Evolutionary conservation across 2,888 invertebrate genomes (phyloP).

Genomic region (Hyalella azteca): DNA sequence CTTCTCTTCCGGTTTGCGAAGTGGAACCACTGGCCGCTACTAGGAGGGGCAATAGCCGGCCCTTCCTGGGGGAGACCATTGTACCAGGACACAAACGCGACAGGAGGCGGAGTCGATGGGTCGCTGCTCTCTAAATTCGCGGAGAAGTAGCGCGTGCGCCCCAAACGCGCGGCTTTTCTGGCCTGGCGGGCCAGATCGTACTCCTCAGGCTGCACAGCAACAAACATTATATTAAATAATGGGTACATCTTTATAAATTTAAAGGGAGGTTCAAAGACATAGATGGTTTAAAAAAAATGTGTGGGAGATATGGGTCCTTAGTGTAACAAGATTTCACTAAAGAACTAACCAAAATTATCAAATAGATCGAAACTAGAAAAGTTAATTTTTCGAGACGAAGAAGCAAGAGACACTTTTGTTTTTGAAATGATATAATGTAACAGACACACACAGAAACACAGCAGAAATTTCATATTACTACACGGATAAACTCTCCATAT

Average conservation of each 20-base stretch:
- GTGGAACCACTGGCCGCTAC: not conserved
- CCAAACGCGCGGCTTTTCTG: conserved; percentile 11
- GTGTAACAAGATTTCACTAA: no score
- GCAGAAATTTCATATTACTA: no score
- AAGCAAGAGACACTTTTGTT: no score
- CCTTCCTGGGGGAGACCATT: conserved; percentile 17
- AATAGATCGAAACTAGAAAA: no score
- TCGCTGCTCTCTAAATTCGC: conserved; percentile 7
- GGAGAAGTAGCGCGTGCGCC: conserved; percentile 11
- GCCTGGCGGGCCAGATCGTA: conserved; percentile 53
- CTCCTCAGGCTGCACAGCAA: conserved; percentile 47
- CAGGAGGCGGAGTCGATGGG: not conserved
- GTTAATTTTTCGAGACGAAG: no score
- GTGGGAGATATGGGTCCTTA: no score
- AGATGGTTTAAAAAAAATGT: not conserved
- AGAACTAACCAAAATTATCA: no score
- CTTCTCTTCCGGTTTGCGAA: conserved; percentile 42
- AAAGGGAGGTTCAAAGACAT: not conserved
- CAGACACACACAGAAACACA: no score
- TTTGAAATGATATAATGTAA: no score
- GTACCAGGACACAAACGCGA: conserved; percentile 3
- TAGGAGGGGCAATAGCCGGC: not conserved
- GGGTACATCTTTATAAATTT: not conserved
- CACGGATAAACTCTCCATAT: no score
- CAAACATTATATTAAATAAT: not conserved